These are phyloP conservation scores for Chrysaora quinquecirrha DNA, from an alignment of 30 jellyfish, hydroid and myxozoan species.

Conservation along the genomic window DNA sequence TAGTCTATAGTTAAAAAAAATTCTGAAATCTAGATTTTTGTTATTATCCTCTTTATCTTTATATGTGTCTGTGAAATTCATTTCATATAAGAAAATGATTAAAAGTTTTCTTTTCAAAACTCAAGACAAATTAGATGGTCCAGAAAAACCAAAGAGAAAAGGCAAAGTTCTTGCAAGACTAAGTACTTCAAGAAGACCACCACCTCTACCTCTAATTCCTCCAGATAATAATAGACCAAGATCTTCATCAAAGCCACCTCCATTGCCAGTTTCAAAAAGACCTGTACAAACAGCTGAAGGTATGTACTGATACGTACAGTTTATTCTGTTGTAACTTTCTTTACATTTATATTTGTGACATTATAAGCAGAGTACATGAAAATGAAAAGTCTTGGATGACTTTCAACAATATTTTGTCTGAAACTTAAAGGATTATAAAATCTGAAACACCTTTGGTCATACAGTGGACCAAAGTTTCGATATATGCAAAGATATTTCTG, in stretches of 20 bases:
- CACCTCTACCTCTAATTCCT: conserved; percentile 46
- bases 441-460: not conserved
- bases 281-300: conserved; percentile 64
- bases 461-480: not conserved
- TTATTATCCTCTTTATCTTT: too few relatives aligned
- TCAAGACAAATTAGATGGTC: not conserved
- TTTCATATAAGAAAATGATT: too few relatives aligned
- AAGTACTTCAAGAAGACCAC: conserved; percentile 64
- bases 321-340: not conserved
- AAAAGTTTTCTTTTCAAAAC: too few relatives aligned
- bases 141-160: not conserved
- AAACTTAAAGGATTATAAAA: not conserved
- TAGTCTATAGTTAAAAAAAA: not conserved
- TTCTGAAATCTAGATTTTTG: too few relatives aligned
- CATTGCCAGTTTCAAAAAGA: conserved; percentile 49
- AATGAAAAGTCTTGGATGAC: not conserved
- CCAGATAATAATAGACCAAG: not conserved
- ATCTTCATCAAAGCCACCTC: conserved; percentile 62
- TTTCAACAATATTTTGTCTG: not conserved
- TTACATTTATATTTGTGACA: not conserved
- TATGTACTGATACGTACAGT: not conserved
- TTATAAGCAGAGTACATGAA: too few relatives aligned
- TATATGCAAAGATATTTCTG: not conserved
- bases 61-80: too few relatives aligned
- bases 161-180: conserved; percentile 25